These are phyloP conservation scores for Acipenser ruthenus DNA, from an alignment of 2,797 vertebrate species.

Conservation along the genomic window DNA sequence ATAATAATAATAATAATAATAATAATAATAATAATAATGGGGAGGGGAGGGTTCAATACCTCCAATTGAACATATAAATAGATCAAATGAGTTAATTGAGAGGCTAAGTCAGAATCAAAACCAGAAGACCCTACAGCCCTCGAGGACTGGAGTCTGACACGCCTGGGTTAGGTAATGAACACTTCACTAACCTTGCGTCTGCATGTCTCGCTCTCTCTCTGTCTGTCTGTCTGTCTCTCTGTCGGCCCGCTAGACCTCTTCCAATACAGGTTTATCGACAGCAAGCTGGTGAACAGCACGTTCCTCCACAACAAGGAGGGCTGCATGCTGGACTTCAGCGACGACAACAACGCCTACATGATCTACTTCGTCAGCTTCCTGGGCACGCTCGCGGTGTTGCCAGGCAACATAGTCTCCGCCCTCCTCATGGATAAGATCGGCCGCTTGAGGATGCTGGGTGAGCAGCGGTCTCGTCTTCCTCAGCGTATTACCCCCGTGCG, in stretches of 20 bases:
- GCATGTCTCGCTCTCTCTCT: background rate
- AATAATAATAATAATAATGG: too few species aligned
- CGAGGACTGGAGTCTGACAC: too few species aligned
- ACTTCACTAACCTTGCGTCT: too few species aligned
- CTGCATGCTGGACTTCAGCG: constrained; percentile 86
- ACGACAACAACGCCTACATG: constrained; percentile 97
- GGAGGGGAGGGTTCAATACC: too few species aligned
- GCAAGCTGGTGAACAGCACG: constrained; percentile 83
- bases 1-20: too few species aligned
- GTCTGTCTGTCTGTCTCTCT: too few species aligned
- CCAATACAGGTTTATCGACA: constrained; percentile 86
- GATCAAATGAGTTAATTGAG: too few species aligned
- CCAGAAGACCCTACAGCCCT: too few species aligned
- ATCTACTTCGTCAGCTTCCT: constrained; percentile 96
- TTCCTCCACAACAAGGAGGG: constrained; percentile 97
- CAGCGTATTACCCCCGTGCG: too few species aligned
- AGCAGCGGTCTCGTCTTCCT: constrained; percentile 13
- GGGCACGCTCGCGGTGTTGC: constrained; percentile 88
- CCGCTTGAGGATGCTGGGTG: constrained; percentile 91
- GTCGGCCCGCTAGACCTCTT: constrained; percentile 70
- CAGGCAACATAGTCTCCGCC: constrained; percentile 91
- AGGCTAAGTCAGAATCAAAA: too few species aligned
- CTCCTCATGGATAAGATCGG: constrained; percentile 97
- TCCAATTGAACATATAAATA: too few species aligned
- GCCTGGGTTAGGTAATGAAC: too few species aligned